Evolutionary conservation across 2,113 vertebrate species (phyloP).

Genomic region (Microtus oregoni): DNA sequence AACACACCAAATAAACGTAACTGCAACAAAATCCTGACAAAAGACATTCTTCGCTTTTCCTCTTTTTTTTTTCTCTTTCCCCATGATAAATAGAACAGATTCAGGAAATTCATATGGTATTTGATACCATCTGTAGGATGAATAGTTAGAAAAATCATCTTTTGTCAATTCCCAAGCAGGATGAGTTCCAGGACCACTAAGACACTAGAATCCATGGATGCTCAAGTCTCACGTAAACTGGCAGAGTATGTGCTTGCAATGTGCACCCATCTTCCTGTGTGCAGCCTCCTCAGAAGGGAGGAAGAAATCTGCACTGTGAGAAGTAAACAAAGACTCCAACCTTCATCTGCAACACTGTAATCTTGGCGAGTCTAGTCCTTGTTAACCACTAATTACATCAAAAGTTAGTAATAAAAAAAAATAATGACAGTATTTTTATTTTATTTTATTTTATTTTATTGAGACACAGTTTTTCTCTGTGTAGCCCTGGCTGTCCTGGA

Average conservation of each 20-base stretch:
- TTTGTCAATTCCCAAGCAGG: not conserved
- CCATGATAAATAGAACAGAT: not conserved
- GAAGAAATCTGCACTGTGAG: not conserved
- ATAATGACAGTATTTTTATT: not conserved
- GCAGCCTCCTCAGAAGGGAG: not conserved
- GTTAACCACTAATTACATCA: not conserved
- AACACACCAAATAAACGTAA: not conserved
- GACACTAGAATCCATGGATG: not conserved
- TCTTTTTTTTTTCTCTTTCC: too few relatives aligned
- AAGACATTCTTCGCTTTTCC: not conserved
- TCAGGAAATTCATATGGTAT: not conserved
- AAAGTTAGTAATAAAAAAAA: slow-evolving; percentile 29
- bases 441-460: not conserved
- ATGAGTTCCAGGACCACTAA: not conserved
- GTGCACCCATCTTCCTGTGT: not conserved
- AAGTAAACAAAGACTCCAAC: slow-evolving; percentile 26
- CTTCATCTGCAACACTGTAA: not conserved
- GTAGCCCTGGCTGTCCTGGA: not conserved
- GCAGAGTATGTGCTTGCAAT: not conserved
- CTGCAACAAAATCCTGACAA: not conserved
- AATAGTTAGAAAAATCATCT: not conserved
- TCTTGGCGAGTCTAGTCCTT: not conserved
- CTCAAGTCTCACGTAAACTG: not conserved
- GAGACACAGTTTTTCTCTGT: not conserved
- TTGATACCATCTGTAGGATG: not conserved